These are phyloP conservation scores for Mythimna impura DNA, from an alignment of 2,888 invertebrate species.

Conservation along the genomic window DNA sequence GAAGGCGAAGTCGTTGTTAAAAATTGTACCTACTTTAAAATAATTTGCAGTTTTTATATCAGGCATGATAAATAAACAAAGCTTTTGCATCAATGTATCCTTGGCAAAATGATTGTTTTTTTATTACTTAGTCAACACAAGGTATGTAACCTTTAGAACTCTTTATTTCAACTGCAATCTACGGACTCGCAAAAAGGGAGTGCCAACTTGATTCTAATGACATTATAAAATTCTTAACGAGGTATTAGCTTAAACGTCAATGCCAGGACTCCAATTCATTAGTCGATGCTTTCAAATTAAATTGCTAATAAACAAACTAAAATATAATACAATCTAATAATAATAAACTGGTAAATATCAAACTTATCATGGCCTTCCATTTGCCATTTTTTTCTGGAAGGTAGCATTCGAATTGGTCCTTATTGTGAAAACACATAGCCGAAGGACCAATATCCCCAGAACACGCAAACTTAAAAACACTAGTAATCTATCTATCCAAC, in stretches of 20 bases:
- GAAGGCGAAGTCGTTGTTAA: background rate
- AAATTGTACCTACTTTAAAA: background rate
- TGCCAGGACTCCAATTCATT: background rate
- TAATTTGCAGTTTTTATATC: background rate
- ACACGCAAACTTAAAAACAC: background rate
- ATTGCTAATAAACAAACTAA: background rate
- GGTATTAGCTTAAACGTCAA: constrained; percentile 28
- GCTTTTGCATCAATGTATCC: constrained; percentile 18
- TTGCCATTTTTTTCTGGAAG: background rate
- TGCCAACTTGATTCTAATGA: constrained; percentile 23
- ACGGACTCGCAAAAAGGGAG: constrained; percentile 34
- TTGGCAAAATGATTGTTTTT: constrained; percentile 29
- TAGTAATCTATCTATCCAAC: background rate
- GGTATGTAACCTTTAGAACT: constrained; percentile 49
- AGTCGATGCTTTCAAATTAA: constrained; percentile 13
- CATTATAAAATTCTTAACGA: constrained; percentile 47
- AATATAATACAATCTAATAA: background rate
- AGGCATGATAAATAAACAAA: constrained; percentile 6
- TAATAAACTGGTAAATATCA: background rate
- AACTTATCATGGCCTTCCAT: background rate
- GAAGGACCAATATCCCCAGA: background rate
- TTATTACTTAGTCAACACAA: constrained; percentile 32
- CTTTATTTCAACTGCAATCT: constrained; percentile 31
- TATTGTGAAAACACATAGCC: no score
- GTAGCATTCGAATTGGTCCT: background rate